phyloP scores from a whole-genome alignment of 1,140 invertebrate species.

The Caenorhabditis latens region DNA sequence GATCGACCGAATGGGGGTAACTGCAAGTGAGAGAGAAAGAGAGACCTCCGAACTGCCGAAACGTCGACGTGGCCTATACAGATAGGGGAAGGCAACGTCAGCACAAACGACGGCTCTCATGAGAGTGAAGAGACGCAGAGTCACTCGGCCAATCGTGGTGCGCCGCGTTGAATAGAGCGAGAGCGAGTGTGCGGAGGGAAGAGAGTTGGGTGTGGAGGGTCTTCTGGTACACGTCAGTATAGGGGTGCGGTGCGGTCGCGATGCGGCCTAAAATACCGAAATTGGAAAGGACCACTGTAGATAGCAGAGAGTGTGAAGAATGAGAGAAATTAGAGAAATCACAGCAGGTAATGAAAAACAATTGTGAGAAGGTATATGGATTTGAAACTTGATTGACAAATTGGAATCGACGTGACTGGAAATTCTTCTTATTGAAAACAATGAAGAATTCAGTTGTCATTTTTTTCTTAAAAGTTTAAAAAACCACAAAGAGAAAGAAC shows the following conservation, averaged over 20 bases:
- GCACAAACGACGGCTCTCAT: slow-evolving; percentile 31
- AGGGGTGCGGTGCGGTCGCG: slow-evolving; percentile 6
- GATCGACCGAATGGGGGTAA: slow-evolving; percentile 23
- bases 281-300: neutral
- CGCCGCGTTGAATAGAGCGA: slow-evolving; percentile 6
- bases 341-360: too few species aligned
- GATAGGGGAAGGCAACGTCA: slow-evolving; percentile 40
- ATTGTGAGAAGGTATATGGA: too few species aligned
- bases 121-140: slow-evolving; percentile 8
- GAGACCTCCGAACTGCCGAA: slow-evolving; percentile 33
- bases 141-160: slow-evolving; percentile 11
- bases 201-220: neutral
- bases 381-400: too few species aligned
- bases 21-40: slow-evolving; percentile 11
- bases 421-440: too few species aligned
- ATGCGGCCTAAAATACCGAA: neutral
- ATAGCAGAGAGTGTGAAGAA: too few species aligned
- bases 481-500: too few species aligned
- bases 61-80: slow-evolving; percentile 35
- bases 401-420: too few species aligned
- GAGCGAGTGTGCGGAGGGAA: neutral
- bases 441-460: too few species aligned
- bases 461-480: too few species aligned
- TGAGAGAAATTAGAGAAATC: too few species aligned
- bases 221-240: slow-evolving; percentile 17